phyloP scores from a whole-genome alignment of 2,888 invertebrate species.

The Tetrapedia diversipes region DNA sequence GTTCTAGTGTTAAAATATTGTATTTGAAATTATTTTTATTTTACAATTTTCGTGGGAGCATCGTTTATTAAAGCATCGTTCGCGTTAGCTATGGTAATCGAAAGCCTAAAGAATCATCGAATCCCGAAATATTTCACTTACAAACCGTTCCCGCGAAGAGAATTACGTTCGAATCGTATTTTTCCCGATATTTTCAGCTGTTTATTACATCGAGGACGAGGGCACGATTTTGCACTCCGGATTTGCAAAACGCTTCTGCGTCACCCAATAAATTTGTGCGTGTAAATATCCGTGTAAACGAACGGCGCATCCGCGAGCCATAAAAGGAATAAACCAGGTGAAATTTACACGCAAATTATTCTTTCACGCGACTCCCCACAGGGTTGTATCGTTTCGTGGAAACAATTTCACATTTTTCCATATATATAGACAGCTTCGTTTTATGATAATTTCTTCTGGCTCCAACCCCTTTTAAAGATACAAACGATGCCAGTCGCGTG shows the following conservation, averaged over 20 bases:
- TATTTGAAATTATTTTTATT: too few species aligned
- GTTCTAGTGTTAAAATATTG: too few species aligned
- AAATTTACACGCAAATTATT: conserved; percentile 55
- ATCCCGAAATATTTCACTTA: conserved; percentile 6
- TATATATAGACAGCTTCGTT: too few species aligned
- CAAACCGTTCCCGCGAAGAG: neutral
- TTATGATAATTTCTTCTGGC: too few species aligned
- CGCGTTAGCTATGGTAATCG: too few species aligned
- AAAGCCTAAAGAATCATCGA: neutral
- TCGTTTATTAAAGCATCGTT: too few species aligned
- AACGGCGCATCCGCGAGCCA: conserved; percentile 53
- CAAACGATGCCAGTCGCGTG: too few species aligned
- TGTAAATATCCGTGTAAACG: conserved; percentile 38
- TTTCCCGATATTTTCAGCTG: conserved; percentile 3
- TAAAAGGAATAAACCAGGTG: conserved; percentile 55
- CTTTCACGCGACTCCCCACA: neutral
- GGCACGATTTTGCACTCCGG: conserved; percentile 34
- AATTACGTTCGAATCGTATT: conserved; percentile 39
- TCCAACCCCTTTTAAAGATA: too few species aligned
- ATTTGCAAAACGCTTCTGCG: conserved; percentile 47
- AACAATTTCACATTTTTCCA: neutral
- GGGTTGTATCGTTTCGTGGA: conserved; percentile 12
- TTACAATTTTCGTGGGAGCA: too few species aligned
- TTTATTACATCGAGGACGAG: conserved; percentile 31
- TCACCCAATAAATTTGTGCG: conserved; percentile 56